phyloP scores from a whole-genome alignment of 2,797 vertebrate species.

The Calcarius lapponicus region DNA sequence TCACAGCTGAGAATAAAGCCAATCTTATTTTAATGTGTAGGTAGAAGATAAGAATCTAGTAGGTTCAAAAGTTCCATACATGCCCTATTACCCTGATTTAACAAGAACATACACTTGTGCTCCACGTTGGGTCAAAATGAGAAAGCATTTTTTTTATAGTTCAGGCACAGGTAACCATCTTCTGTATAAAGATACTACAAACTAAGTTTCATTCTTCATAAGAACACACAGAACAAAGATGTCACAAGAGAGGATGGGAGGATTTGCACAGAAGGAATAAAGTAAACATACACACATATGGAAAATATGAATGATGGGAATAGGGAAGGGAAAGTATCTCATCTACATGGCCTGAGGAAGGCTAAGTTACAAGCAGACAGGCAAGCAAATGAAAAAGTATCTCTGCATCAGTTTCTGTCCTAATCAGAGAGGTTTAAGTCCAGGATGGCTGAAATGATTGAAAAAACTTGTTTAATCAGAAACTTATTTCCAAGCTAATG shows the following conservation, averaged over 20 bases:
- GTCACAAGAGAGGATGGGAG: neutral
- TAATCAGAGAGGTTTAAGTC: neutral
- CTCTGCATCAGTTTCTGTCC: neutral
- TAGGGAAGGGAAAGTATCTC: neutral
- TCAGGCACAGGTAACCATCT: neutral
- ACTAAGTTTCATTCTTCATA: neutral
- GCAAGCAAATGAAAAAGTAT: neutral
- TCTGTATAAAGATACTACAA: neutral
- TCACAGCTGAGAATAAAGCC: neutral
- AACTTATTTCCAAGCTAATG: neutral
- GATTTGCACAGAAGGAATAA: neutral
- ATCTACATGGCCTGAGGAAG: neutral
- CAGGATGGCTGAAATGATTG: neutral
- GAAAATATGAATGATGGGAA: neutral
- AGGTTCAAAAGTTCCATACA: neutral
- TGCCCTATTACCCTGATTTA: neutral
- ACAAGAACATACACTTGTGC: neutral
- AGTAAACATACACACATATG: rapidly evolving
- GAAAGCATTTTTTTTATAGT: neutral
- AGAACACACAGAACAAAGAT: neutral
- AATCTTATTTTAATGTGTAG: neutral
- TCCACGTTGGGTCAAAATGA: neutral
- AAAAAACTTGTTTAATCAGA: neutral
- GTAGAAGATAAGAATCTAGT: neutral
- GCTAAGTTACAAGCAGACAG: neutral